Base-by-base conservation (phyloP, 2,888 invertebrate genomes). In the Chrysolina haemoptera region DNA sequence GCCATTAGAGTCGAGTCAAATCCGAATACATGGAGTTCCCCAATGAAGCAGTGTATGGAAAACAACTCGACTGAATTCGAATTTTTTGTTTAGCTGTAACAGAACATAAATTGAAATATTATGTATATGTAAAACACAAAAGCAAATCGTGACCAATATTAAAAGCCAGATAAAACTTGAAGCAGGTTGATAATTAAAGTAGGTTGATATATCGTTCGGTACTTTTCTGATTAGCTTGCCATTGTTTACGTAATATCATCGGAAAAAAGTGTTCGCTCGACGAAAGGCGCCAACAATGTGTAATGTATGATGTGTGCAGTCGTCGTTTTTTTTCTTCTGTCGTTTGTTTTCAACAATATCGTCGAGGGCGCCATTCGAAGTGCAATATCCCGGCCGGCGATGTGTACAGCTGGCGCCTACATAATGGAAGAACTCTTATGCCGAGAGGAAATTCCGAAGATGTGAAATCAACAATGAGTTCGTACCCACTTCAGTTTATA, bases 371-470 rank as follows among this genome's bases (percentile, higher is more conserved):
- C 67, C 67, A 20, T 40, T 10, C 40, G 67, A 41, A 67, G 67
- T 67, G 67, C 67, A 67, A 53, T 53, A 67, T 67, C 53, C 67
- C 48, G 67, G n/a, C n/a, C n/a, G 67, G 35, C 41, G 27, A 67
- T 67, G 53, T 67, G 53, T 55, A 53, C 67, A 67, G 67, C 67
- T 40, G 67, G 67, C 67, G 67, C 67, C 67, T 46, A 18, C 53
- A 18, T 35, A 55, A 18, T 67, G 67, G 40, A 18, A 41, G 27
- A 53, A n/a, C n/a, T 20, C 50, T 18, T 41, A 12, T 66, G 27
- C 27, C 27, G 18, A 67, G 27, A 67, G 67, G 67, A 67, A 67
- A 43, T 43, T 46, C 41, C 43, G 53, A 35, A 67, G 53, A 67
- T 53, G 67, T 41, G 55, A 67, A 67, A 67, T 67, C 55, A 67